A percentile compares a stretch with the other conserved stretches of the same genome.
Evolutionary conservation across 2,888 invertebrate genomes (phyloP).

Genomic region (Therioaphis trifolii): DNA sequence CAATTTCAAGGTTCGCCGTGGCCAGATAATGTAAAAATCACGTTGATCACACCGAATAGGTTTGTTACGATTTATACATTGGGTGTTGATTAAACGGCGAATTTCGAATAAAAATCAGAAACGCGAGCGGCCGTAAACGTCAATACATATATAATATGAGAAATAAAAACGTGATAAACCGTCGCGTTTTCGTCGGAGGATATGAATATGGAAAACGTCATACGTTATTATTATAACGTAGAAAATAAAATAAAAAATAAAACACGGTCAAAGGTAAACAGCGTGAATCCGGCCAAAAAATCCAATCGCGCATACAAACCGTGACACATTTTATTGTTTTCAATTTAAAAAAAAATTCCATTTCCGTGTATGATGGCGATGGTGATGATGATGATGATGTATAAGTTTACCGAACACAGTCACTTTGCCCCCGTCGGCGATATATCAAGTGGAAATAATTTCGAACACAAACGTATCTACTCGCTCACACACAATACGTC

Average conservation of each 20-base stretch:
- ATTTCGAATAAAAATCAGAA: too few species aligned
- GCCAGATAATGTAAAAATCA: too few species aligned
- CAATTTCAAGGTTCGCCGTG: too few species aligned
- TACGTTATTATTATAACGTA: background rate
- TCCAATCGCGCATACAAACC: conserved; percentile 61
- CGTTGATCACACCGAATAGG: too few species aligned
- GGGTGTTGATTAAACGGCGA: too few species aligned
- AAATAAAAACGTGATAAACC: background rate
- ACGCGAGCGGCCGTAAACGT: too few species aligned
- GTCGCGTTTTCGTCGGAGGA: conserved; percentile 18
- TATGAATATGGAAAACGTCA: conserved; percentile 46
- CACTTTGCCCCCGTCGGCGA: conserved; percentile 2
- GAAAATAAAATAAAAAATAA: conserved; percentile 19
- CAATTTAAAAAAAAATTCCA: conserved; percentile 55
- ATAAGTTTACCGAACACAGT: conserved; percentile 39
- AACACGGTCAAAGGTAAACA: conserved; percentile 57
- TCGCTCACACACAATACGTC: background rate
- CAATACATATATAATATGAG: too few species aligned
- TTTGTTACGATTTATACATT: too few species aligned
- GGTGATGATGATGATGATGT: background rate
- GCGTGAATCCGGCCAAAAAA: conserved; percentile 61
- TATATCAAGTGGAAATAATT: conserved; percentile 58
- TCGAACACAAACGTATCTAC: conserved; percentile 7
- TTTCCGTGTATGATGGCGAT: conserved; percentile 56
- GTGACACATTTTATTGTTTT: conserved; percentile 61